phyloP scores from a whole-genome alignment of 2,888 invertebrate genomes.

The Cyrtodaria siliqua region DNA sequence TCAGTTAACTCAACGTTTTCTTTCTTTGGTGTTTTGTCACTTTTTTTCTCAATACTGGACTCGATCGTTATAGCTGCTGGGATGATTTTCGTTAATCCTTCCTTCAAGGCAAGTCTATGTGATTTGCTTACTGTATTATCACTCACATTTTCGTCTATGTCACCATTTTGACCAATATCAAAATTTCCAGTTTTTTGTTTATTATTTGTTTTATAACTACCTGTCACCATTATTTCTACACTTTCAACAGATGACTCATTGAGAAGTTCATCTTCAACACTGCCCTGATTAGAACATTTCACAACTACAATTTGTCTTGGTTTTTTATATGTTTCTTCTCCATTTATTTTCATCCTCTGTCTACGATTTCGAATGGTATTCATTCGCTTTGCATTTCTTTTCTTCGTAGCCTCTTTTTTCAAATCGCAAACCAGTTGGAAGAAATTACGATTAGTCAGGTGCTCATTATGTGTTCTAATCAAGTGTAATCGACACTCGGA shows the following conservation, averaged over 20 bases:
- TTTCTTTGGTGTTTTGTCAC: background rate
- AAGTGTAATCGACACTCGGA: conserved; percentile 80
- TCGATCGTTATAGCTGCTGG: conserved; percentile 6
- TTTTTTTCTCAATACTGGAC: conserved; percentile 10
- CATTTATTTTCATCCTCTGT: conserved; percentile 1
- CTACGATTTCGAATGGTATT: conserved; percentile 58
- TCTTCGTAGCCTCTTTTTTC: conserved; percentile 71
- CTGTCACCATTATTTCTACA: background rate
- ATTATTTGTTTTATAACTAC: background rate
- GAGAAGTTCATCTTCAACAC: background rate
- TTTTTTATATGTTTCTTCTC: conserved; percentile 9
- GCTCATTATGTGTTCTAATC: conserved; percentile 70
- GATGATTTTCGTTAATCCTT: background rate
- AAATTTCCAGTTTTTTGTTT: background rate
- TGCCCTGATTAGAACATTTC: background rate
- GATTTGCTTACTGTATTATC: background rate
- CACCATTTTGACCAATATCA: background rate
- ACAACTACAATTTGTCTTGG: background rate
- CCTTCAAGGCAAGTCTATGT: too few species aligned
- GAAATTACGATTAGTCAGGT: conserved; percentile 21
- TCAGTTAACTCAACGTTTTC: too few species aligned
- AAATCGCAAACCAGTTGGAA: conserved; percentile 72
- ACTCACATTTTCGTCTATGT: background rate
- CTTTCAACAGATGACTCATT: background rate
- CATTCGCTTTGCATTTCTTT: conserved; percentile 64